Conservation (phyloP, 2,113 vertebrate species). For the Mus musculus region DNA sequence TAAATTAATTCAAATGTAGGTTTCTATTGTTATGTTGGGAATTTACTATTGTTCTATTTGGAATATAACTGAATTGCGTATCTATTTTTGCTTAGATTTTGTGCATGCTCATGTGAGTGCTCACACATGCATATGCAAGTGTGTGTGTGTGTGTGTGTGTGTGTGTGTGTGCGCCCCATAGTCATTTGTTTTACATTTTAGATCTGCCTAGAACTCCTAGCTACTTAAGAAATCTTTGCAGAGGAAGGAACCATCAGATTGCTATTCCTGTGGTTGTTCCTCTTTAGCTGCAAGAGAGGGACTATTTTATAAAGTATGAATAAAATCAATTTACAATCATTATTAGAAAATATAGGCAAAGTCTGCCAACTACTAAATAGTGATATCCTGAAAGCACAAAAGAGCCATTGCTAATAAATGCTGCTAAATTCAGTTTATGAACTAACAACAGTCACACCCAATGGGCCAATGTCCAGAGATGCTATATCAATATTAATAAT, state of each 20-base stretch:
- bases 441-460: constrained; percentile 33
- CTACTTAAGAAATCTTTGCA: neutral
- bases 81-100: neutral
- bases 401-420: constrained; percentile 42
- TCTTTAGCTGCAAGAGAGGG: neutral
- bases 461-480: neutral
- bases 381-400: constrained; percentile 20
- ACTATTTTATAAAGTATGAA: neutral
- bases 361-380: neutral
- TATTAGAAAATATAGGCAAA: constrained; percentile 41
- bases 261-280: constrained; percentile 17
- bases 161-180: neutral
- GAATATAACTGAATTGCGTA: neutral
- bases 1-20: neutral
- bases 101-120: neutral
- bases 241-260: neutral
- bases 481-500: constrained; percentile 45
- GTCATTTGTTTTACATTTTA: neutral
- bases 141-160: neutral
- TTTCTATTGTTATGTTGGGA: neutral
- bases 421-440: constrained; percentile 46
- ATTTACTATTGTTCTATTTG: neutral
- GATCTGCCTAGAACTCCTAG: neutral
- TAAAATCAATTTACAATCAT: neutral
- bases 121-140: too few relatives aligned